Base-by-base conservation (phyloP, 2,113 vertebrate genomes). In the Cyanoliseus patagonus region DNA sequence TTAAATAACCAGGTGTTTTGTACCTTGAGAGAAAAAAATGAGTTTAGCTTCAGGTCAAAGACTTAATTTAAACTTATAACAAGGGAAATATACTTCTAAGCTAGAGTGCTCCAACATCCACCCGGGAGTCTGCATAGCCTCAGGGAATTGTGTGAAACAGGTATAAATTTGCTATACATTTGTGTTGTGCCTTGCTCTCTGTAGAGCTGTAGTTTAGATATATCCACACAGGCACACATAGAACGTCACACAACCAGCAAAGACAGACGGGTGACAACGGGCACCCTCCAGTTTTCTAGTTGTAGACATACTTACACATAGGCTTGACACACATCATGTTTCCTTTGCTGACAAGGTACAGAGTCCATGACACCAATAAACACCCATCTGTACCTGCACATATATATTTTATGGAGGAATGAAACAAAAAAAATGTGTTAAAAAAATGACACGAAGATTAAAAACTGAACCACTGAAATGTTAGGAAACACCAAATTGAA, bases 1-100 rank as follows among this genome's bases (percentile, higher is more conserved):
- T 90, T 96, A 90, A 96, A 96, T 96, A 96, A 93, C 95, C 94
- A 96, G 94, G 92, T 97, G 95, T 91, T 94, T 96, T 95, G 73
- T 95, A 97, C 88, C 83, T 93, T 86, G 62, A 94, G 86, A 94
- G 94, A 74, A 95, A 95, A 96, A 96, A 93, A 90, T 44, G 73
- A 75, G 93, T 96, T 94, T 86, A 97, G 86, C 73, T 95, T 88
- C 62, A 86, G 92, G 96, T 95, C 95, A 96, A 82, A 95, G 73
- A 42, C 83, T 93, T 92, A 92, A 96, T 95, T 96, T 96, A 92
- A 97, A 93, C 88, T 94, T 96, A 94, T 84, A 96, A 81, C 61
- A 93, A 86, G 90, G 30, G 69, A 78, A 95, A 92, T 92, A 88
- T 31, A 77, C 47, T 90, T 93, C 69, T 86, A 61, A 90, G 74